These are phyloP conservation scores for Formica exsecta DNA, from an alignment of 1,140 invertebrate species.

Conservation along the genomic window DNA sequence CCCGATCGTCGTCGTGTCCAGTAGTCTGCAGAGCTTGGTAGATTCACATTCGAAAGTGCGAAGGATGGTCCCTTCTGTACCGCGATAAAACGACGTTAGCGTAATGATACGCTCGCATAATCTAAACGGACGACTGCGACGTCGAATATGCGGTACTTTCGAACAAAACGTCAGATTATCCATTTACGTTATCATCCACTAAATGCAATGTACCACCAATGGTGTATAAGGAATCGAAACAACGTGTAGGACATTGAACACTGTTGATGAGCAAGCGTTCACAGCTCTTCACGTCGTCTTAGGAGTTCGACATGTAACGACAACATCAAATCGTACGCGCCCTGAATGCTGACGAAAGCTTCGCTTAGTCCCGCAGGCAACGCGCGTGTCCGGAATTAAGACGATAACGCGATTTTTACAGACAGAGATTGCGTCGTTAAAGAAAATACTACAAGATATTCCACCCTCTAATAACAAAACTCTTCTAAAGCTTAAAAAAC, in stretches of 20 bases:
- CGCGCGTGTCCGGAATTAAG: conserved; percentile 42
- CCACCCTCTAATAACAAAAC: background rate
- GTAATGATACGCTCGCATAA: background rate
- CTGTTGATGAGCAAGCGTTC: no score
- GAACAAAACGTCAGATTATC: no score
- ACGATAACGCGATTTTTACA: conserved; percentile 60
- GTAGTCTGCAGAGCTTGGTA: background rate
- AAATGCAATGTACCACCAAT: no score
- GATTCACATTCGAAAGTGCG: conserved; percentile 55
- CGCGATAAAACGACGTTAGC: background rate
- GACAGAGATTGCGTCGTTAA: background rate
- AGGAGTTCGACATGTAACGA: no score
- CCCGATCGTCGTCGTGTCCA: conserved; percentile 27
- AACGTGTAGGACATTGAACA: no score
- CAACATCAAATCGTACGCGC: no score
- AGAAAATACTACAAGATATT: background rate
- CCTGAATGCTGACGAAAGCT: no score
- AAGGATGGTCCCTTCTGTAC: conserved; percentile 38
- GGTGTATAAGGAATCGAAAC: no score
- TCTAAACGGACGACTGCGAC: background rate
- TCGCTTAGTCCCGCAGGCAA: no score
- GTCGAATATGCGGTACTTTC: no score
- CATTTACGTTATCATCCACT: no score
- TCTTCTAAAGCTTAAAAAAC: background rate
- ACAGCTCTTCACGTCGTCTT: no score